Percentiles rank a stretch among this genome's conserved stretches.
These are phyloP conservation scores for Macrophya annulata DNA, from an alignment of 2,888 invertebrate genomes.

Conservation along the genomic window DNA sequence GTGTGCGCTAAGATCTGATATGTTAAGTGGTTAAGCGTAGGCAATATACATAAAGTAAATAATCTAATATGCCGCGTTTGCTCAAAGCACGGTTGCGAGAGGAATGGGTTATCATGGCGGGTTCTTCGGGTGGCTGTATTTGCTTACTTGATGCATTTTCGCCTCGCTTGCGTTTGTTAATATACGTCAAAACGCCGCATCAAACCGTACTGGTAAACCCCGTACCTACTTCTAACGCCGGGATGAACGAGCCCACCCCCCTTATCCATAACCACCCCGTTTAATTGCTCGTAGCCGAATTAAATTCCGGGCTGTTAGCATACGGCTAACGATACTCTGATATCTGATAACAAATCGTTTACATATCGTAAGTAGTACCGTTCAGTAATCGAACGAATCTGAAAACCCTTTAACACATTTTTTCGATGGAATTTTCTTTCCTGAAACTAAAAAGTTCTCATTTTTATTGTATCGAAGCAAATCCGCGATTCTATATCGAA, in stretches of 20 bases:
- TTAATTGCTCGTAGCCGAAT: constrained; percentile 52
- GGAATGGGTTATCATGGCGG: constrained; percentile 42
- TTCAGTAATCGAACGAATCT: neutral
- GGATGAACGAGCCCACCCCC: constrained; percentile 47
- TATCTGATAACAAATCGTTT: constrained; percentile 17
- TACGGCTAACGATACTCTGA: constrained; percentile 22
- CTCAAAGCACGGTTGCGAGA: constrained; percentile 39
- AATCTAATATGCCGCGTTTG: constrained; percentile 54
- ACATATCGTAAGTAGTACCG: neutral
- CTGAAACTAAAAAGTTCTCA: neutral
- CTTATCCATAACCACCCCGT: no score
- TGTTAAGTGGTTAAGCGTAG: constrained; percentile 53
- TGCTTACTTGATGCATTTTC: constrained; percentile 55
- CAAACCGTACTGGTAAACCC: neutral
- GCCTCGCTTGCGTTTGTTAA: constrained; percentile 54
- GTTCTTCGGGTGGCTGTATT: constrained; percentile 38
- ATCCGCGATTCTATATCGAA: neutral
- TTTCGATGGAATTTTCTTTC: neutral
- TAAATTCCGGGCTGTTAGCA: constrained; percentile 49
- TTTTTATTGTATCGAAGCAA: neutral
- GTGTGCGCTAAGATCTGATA: constrained; percentile 49
- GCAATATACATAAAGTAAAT: constrained; percentile 52
- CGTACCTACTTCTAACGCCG: constrained; percentile 17
- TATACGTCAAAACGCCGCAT: constrained; percentile 38
- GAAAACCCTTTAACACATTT: neutral